Evolutionary conservation across 2,113 vertebrate genomes (phyloP).

Genomic region (Boulengeromyrus knoepffleri): DNA sequence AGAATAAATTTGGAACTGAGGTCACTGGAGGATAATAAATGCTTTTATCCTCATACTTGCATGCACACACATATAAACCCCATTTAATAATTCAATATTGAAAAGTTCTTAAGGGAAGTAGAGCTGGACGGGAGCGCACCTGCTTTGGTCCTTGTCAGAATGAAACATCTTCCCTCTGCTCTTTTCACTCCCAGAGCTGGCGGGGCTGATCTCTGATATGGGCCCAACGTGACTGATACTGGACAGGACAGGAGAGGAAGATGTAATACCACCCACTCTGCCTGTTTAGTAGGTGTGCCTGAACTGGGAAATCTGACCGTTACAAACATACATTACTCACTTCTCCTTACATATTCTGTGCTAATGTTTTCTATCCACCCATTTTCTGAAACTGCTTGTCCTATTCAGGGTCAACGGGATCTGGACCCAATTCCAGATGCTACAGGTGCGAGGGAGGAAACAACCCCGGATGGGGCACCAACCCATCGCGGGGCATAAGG

Average conservation of each 20-base stretch:
- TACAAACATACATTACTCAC: neutral
- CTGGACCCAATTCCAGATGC: no score
- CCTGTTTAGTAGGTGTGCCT: neutral
- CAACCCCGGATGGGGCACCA: no score
- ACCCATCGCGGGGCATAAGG: no score
- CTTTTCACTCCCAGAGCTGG: conserved; percentile 65
- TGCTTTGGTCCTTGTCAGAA: conserved; percentile 60
- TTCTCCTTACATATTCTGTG: neutral
- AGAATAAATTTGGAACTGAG: neutral
- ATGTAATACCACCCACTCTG: neutral
- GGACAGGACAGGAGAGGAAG: conserved; percentile 20
- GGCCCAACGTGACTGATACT: conserved; percentile 90
- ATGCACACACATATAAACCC: neutral
- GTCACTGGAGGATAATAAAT: neutral
- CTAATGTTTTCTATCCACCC: no score
- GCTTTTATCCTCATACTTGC: neutral
- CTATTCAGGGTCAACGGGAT: no score
- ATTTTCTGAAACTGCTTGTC: no score
- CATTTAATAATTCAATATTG: neutral
- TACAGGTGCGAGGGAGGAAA: no score
- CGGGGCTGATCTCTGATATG: conserved; percentile 83
- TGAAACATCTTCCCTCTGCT: conserved; percentile 61
- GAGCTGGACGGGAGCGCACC: conserved; percentile 52
- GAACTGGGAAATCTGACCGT: neutral
- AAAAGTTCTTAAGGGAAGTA: neutral